Evolutionary conservation across 2,888 invertebrate species (phyloP), one percentile per base, ranked within the genome.

Genomic region (Ochropacha duplaris): DNA sequence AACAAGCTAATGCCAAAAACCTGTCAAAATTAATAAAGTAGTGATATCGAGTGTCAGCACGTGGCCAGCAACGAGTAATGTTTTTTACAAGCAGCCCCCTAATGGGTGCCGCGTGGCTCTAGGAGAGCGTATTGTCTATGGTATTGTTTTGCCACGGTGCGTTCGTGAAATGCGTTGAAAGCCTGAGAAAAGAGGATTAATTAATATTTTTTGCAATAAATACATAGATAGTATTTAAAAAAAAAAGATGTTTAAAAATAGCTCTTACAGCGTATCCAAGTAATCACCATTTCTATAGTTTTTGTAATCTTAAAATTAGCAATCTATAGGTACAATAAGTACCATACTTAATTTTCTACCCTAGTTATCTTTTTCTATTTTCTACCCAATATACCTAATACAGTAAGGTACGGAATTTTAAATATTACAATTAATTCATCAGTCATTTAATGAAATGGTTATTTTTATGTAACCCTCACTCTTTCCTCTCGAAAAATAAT

Each of bases 11-110:
- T 86, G 78, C 65, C 59, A 55, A 71, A 66, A 65, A 77, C 67
- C 79, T 82, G 83, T 83, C 84, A 78, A 71, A 83, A 87, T 86
- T 88, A 88, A 88, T 88, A 84, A 87, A 88, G 78, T 87, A 83
- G 79, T 71, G 66, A 69, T 88, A 88, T 88, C 87, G 78, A 88
- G 89, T 88, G 84, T 81, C 83, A 81, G 71, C 89, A 76, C 88
- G 89, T 87, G 89, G 19, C 78, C 49, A 55, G 73, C 70, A 74
- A 78, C 70, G 72, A 60, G 57, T 59, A 67, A 61, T 72, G 68
- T 79, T 83, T 87, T 86, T 85, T 84, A 80, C 74, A 57, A 66
- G 68, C 65, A 9, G 1, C 75, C 72, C 69, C 72, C 81, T 90
- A 90, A 90, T 89, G 88, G 87, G 68, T 50, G 81, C 58, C 89